These are phyloP conservation scores for Pristionchus entomophagus DNA, from an alignment of 2,888 invertebrate genomes.

Conservation along the genomic window DNA sequence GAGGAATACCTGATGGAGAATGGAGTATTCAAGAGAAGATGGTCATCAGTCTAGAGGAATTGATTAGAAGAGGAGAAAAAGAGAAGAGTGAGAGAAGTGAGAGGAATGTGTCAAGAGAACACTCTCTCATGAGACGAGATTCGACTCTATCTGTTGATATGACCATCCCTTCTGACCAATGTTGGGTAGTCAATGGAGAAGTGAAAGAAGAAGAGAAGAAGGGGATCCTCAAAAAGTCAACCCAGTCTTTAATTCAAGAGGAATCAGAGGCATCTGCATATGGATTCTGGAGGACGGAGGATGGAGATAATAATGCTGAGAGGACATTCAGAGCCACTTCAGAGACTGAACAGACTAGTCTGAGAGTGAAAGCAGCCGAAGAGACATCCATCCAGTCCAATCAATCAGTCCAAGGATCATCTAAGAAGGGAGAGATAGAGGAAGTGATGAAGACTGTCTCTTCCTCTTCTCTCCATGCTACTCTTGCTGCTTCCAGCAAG, in stretches of 20 bases:
- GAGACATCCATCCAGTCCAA: neutral
- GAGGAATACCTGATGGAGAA: constrained; percentile 33
- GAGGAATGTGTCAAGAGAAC: constrained; percentile 13
- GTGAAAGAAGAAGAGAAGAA: constrained; percentile 35
- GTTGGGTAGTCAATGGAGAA: neutral
- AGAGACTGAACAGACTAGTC: constrained; percentile 10
- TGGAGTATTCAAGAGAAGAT: constrained; percentile 16
- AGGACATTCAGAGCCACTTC: constrained; percentile 42
- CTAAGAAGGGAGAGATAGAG: neutral
- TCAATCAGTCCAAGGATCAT: neutral
- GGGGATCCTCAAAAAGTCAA: neutral
- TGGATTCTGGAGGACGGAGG: constrained; percentile 55
- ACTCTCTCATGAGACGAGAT: neutral
- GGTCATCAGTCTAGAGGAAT: neutral
- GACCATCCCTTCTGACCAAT: constrained; percentile 10
- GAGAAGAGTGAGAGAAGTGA: constrained; percentile 26
- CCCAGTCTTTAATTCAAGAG: neutral
- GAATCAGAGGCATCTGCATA: constrained; percentile 49
- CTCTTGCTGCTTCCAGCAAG: neutral
- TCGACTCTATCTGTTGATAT: constrained; percentile 12
- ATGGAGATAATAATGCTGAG: constrained; percentile 50
- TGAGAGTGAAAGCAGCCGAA: constrained; percentile 2
- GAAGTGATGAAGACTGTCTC: neutral
- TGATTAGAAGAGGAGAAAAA: constrained; percentile 24
- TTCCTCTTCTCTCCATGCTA: neutral